phyloP scores from a whole-genome alignment of 2,888 invertebrate genomes.

The Argyra leucocephala region DNA sequence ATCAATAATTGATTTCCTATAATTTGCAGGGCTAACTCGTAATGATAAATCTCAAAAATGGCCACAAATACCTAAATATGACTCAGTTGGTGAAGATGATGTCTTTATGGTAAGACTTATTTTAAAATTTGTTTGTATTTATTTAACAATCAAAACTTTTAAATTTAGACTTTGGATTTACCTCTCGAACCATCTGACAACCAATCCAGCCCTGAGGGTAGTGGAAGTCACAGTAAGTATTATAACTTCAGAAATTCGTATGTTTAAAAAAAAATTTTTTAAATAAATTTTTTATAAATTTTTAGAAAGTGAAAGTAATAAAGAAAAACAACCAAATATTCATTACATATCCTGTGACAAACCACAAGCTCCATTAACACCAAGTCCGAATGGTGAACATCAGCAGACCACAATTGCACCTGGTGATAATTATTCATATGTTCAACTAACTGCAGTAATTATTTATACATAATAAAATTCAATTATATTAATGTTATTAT shows the following conservation, averaged over 20 bases:
- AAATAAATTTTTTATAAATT: neutral
- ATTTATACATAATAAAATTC: slow-evolving; percentile 16
- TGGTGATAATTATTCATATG: slow-evolving; percentile 70
- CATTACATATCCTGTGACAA: slow-evolving; percentile 51
- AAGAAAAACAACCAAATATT: slow-evolving; percentile 43
- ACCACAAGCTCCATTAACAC: slow-evolving; percentile 27
- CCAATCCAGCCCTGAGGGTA: slow-evolving; percentile 60
- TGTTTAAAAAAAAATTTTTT: neutral
- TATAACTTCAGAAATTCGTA: neutral
- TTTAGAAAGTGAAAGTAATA: slow-evolving; percentile 39
- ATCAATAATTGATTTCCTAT: neutral
- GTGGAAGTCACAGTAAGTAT: slow-evolving; percentile 43
- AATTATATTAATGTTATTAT: slow-evolving; percentile 15
- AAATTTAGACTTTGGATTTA: slow-evolving; percentile 71
- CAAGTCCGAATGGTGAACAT: slow-evolving; percentile 26
- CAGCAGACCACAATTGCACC: slow-evolving; percentile 35
- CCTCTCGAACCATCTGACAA: slow-evolving; percentile 71
- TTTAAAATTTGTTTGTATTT: neutral
- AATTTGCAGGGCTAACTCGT: neutral
- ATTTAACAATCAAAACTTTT: slow-evolving; percentile 16
- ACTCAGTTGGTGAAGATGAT: slow-evolving; percentile 80
- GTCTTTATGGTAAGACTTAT: slow-evolving; percentile 77
- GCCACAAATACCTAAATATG: slow-evolving; percentile 45
- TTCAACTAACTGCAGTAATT: slow-evolving; percentile 63
- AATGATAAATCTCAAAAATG: slow-evolving; percentile 44